Percentiles rank a stretch among this genome's conserved stretches.
These are phyloP conservation scores for Chironomus striatipennis DNA, from an alignment of 1,140 invertebrate genomes.

Conservation along the genomic window DNA sequence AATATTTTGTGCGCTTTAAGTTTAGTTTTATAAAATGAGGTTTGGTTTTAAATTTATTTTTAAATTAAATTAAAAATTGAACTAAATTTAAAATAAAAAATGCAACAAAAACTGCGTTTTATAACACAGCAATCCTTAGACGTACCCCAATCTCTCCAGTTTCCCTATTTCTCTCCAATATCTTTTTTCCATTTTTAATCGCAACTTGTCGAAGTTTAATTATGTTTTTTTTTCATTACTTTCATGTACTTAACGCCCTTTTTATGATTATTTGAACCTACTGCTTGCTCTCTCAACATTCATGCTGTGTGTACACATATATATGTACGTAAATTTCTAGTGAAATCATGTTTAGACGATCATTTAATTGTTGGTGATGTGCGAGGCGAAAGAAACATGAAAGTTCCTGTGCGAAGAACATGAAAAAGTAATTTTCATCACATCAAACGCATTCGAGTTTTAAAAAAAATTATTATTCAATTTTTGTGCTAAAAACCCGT, in stretches of 20 bases:
- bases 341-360: conserved; percentile 17
- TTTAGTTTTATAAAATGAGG: too few relatives aligned
- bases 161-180: too few relatives aligned
- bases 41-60: too few relatives aligned
- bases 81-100: too few relatives aligned
- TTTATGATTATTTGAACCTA: not conserved
- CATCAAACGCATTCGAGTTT: not conserved
- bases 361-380: not conserved
- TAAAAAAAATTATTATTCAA: too few relatives aligned
- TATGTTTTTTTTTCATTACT: not conserved
- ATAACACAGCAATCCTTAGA: too few relatives aligned
- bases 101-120: too few relatives aligned
- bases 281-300: not conserved
- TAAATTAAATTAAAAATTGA: too few relatives aligned
- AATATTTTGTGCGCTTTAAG: too few relatives aligned
- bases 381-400: conserved; percentile 11
- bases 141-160: too few relatives aligned
- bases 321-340: not conserved
- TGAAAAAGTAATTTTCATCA: conserved; percentile 9
- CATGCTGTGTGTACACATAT: not conserved
- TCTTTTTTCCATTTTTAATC: too few relatives aligned
- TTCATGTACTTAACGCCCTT: conserved; percentile 1
- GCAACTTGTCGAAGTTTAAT: not conserved
- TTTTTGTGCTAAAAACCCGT: too few relatives aligned
- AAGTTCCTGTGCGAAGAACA: conserved; percentile 12